Evolutionary conservation across 2,888 invertebrate species (phyloP).

Genomic region (Eilema sororculum): DNA sequence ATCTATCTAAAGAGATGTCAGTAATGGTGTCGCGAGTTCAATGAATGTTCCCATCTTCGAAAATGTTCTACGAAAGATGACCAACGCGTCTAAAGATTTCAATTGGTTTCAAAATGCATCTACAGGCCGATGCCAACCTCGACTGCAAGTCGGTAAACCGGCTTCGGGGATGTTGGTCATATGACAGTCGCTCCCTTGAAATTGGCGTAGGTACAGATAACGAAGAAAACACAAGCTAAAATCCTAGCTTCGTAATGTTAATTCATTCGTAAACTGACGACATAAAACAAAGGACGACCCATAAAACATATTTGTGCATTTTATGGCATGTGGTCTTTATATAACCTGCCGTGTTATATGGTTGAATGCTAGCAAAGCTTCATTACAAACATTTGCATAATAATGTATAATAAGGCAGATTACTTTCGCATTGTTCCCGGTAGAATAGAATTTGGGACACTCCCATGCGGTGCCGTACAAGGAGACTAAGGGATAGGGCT

Average conservation of each 20-base stretch:
- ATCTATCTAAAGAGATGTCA: too few species aligned
- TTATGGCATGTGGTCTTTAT: not conserved
- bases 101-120: not conserved
- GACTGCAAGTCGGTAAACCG: not conserved
- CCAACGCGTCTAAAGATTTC: too few species aligned
- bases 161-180: not conserved
- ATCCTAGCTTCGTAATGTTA: not conserved
- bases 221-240: not conserved
- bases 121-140: too few species aligned
- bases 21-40: too few species aligned
- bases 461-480: too few species aligned
- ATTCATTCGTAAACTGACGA: not conserved
- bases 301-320: not conserved
- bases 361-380: conserved; percentile 17
- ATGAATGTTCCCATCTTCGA: too few species aligned
- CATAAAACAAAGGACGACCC: not conserved
- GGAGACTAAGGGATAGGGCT: too few species aligned
- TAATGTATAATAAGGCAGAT: not conserved
- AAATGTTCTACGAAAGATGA: too few species aligned
- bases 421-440: conserved; percentile 17
- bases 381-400: conserved; percentile 17
- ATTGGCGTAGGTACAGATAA: too few species aligned
- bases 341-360: conserved; percentile 13
- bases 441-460: too few species aligned
- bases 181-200: too few species aligned